Percentiles rank a stretch among this genome's conserved stretches.
Evolutionary conservation across 2,888 invertebrate species (phyloP).

Genomic region (Rotaria sp.): DNA sequence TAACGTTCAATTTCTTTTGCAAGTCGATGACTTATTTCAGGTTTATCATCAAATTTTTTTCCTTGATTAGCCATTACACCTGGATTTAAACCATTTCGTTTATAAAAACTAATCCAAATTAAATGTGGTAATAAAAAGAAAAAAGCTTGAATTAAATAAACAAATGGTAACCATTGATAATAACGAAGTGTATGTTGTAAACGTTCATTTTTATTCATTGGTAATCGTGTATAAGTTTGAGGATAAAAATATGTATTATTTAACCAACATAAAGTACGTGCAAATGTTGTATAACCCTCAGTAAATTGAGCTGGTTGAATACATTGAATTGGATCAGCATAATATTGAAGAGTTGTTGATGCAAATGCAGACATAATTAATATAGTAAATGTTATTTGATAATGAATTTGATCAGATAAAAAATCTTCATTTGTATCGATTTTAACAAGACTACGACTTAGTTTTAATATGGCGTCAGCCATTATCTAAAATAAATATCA

Average conservation of each 20-base stretch:
- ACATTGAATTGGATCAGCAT: background rate
- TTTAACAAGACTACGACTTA: background rate
- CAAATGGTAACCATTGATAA: slow-evolving; percentile 41
- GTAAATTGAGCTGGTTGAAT: slow-evolving; percentile 23
- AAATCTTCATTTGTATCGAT: background rate
- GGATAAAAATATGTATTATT: slow-evolving; percentile 40
- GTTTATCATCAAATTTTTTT: background rate
- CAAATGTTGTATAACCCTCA: slow-evolving; percentile 1
- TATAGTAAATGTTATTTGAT: background rate
- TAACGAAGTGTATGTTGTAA: slow-evolving; percentile 34
- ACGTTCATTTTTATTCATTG: slow-evolving; percentile 30
- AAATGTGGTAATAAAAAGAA: slow-evolving; percentile 36
- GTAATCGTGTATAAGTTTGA: slow-evolving; percentile 36
- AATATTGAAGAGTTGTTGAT: background rate
- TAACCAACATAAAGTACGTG: slow-evolving; percentile 36
- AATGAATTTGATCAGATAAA: slow-evolving; percentile 17
- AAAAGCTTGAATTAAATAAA: slow-evolving; percentile 37
- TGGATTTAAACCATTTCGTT: slow-evolving; percentile 9
- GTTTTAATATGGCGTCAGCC: background rate
- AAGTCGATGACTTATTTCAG: background rate
- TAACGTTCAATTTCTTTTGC: slow-evolving; percentile 27
- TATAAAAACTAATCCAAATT: slow-evolving; percentile 31
- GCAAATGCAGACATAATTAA: background rate
- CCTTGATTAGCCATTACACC: background rate
- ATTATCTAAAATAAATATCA: background rate